Percentiles rank a stretch among this genome's conserved stretches.
Conservation (phyloP, 2,888 invertebrate species). For the Dioctria linearis region DNA sequence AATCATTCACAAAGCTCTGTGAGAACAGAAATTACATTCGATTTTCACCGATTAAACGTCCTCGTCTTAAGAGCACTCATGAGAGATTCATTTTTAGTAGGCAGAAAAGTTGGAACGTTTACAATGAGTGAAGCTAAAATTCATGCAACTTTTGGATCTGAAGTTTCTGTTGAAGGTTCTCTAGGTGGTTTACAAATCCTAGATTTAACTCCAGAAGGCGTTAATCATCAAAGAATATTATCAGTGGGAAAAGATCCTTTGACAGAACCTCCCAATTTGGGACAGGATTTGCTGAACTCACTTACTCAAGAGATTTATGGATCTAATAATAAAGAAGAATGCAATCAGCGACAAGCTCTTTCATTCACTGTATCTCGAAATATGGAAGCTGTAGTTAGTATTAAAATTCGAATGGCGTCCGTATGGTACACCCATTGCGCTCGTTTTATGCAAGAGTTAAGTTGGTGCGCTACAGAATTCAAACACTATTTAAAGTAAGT, state of each 20-base stretch:
- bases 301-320: slow-evolving; percentile 70
- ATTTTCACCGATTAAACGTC: slow-evolving; percentile 93
- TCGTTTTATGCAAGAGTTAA: slow-evolving; percentile 86
- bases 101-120: slow-evolving; percentile 93
- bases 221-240: slow-evolving; percentile 87
- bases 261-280: slow-evolving; percentile 70
- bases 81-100: slow-evolving; percentile 79
- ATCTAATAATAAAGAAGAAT: slow-evolving; percentile 61
- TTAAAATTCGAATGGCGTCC: slow-evolving; percentile 81
- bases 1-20: slow-evolving; percentile 63
- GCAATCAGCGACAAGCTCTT: slow-evolving; percentile 69
- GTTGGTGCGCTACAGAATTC: slow-evolving; percentile 91
- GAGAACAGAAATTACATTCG: slow-evolving; percentile 89
- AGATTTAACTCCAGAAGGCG: slow-evolving; percentile 88
- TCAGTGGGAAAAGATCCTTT: slow-evolving; percentile 86
- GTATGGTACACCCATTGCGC: slow-evolving; percentile 96
- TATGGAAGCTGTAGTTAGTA: slow-evolving; percentile 65
- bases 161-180: slow-evolving; percentile 84
- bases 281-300: slow-evolving; percentile 64
- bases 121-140: slow-evolving; percentile 93
- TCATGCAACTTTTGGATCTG: slow-evolving; percentile 83
- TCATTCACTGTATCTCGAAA: slow-evolving; percentile 69
- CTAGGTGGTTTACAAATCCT: slow-evolving; percentile 93
- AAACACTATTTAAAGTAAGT: slow-evolving; percentile 79
- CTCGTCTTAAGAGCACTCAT: slow-evolving; percentile 86